Percentiles rank a stretch among this genome's conserved stretches.
phyloP scores from a whole-genome alignment of 1,140 invertebrate genomes.

The Nasonia longicornis region DNA sequence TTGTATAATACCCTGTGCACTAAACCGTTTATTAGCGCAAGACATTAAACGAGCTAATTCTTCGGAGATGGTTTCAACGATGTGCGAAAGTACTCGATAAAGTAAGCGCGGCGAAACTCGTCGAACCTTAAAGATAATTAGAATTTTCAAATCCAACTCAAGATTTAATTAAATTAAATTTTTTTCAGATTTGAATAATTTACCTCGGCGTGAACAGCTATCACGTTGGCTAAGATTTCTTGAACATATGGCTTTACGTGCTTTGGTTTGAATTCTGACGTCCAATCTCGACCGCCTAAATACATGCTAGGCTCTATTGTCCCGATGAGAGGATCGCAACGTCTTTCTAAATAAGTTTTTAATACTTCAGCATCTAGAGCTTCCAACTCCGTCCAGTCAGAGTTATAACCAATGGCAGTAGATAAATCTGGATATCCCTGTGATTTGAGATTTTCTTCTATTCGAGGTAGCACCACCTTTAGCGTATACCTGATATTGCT shows the following conservation, averaged over 20 bases:
- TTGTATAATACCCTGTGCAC: slow-evolving; percentile 76
- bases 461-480: slow-evolving; percentile 78
- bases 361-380: slow-evolving; percentile 79
- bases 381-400: slow-evolving; percentile 70
- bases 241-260: slow-evolving; percentile 92
- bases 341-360: slow-evolving; percentile 90
- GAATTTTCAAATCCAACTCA: background rate
- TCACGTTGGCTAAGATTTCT: slow-evolving; percentile 91
- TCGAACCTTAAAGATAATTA: slow-evolving; percentile 73
- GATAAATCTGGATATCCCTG: slow-evolving; percentile 64
- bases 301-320: slow-evolving; percentile 97
- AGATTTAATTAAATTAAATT: background rate
- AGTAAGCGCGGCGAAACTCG: slow-evolving; percentile 84
- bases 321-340: slow-evolving; percentile 92
- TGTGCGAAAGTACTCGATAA: slow-evolving; percentile 82
- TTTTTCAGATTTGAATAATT: slow-evolving; percentile 1
- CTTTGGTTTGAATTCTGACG: slow-evolving; percentile 78
- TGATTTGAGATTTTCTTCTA: slow-evolving; percentile 69
- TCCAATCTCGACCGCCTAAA: slow-evolving; percentile 88
- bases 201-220: slow-evolving; percentile 93
- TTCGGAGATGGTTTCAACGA: slow-evolving; percentile 91
- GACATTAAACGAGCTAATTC: slow-evolving; percentile 89
- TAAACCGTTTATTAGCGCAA: slow-evolving; percentile 78
- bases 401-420: slow-evolving; percentile 60
- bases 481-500: slow-evolving; percentile 91